A percentile compares a stretch with the other conserved stretches of the same genome.
Evolutionary conservation across 2,113 vertebrate species (phyloP).

Genomic region (Tachysurus vachellii): DNA sequence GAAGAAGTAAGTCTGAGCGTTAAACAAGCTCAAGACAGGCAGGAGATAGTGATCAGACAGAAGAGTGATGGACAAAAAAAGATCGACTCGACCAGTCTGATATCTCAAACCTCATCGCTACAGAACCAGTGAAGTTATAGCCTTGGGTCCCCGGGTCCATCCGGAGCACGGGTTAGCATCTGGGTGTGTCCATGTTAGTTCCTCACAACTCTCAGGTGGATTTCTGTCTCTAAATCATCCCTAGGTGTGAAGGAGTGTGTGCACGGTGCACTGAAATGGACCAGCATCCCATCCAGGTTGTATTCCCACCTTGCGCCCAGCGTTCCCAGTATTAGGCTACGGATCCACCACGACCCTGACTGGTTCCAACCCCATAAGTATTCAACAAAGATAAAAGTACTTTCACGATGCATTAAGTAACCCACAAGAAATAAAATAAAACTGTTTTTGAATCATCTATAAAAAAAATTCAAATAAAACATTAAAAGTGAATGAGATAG

Average conservation of each 20-base stretch:
- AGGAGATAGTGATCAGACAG: constrained; percentile 4
- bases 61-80: constrained; percentile 25
- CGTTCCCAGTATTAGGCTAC: not conserved
- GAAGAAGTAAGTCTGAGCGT: constrained; percentile 24
- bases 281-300: not conserved
- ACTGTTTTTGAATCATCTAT: not conserved
- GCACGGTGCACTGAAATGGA: not conserved
- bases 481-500: not conserved
- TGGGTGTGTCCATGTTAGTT: not conserved
- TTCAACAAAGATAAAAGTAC: not conserved
- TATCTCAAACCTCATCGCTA: not conserved
- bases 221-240: not conserved
- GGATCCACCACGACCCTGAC: not conserved
- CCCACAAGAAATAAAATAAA: not conserved
- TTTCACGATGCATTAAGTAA: not conserved
- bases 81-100: not conserved
- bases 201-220: not conserved
- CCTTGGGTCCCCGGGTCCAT: not conserved
- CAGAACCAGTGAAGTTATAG: not conserved
- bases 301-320: not conserved
- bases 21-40: constrained; percentile 29
- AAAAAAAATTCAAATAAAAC: not conserved
- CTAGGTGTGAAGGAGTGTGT: not conserved
- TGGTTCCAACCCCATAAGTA: not conserved
- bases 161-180: not conserved